These are phyloP conservation scores for Patella pellucida DNA, from an alignment of 2,888 invertebrate genomes.

Conservation along the genomic window DNA sequence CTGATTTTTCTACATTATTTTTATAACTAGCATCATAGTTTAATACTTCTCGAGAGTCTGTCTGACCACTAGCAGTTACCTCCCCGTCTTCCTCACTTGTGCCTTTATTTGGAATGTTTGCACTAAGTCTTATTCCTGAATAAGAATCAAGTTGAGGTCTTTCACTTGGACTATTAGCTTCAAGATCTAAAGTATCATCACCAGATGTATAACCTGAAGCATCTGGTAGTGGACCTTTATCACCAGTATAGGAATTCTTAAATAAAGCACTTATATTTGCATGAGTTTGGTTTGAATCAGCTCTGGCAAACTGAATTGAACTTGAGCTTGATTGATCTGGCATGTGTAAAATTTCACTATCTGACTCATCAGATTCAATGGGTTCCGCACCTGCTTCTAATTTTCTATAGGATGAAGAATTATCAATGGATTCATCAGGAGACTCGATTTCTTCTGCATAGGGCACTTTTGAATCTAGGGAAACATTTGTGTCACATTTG, in stretches of 20 bases:
- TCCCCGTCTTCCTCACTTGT: constrained; percentile 17
- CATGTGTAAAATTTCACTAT: constrained; percentile 25
- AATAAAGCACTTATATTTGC: background rate
- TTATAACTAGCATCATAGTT: no score
- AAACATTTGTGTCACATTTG: constrained; percentile 22
- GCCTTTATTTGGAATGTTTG: constrained; percentile 3
- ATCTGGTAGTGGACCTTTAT: background rate
- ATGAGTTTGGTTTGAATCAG: background rate
- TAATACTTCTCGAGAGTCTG: constrained; percentile 19
- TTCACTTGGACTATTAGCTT: background rate
- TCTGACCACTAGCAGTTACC: constrained; percentile 24
- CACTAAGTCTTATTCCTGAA: background rate
- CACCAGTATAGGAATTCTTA: background rate
- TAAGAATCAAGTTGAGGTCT: background rate
- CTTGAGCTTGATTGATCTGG: background rate
- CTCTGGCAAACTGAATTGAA: background rate
- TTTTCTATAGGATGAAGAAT: constrained; percentile 31
- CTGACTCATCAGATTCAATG: constrained; percentile 23
- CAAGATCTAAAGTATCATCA: background rate
- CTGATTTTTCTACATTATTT: background rate
- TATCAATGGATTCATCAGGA: constrained; percentile 21
- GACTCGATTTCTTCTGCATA: constrained; percentile 21
- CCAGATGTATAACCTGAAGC: background rate
- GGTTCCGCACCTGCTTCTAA: constrained; percentile 23
- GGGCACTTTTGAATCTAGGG: constrained; percentile 25